phyloP scores from a whole-genome alignment of 1,140 invertebrate genomes.

The Drosophila orena region DNA sequence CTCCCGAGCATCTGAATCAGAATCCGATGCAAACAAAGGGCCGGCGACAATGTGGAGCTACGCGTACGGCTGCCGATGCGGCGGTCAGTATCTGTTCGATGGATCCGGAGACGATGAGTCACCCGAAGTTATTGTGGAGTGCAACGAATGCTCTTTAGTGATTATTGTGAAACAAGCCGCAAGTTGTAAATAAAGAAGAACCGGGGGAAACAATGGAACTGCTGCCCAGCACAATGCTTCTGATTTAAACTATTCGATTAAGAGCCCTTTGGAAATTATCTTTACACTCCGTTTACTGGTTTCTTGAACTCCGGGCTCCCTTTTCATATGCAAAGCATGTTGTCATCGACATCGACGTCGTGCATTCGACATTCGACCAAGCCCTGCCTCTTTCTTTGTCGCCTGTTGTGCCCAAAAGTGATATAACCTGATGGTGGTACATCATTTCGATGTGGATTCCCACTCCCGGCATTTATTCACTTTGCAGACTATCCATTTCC shows the following conservation, averaged over 20 bases:
- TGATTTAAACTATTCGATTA: conserved; percentile 44
- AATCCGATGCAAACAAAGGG: conserved; percentile 55
- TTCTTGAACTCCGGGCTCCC: conserved; percentile 61
- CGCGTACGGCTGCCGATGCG: conserved; percentile 79
- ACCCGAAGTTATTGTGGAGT: conserved; percentile 81
- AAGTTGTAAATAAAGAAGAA: conserved; percentile 32
- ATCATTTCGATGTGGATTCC: conserved; percentile 43
- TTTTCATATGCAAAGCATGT: conserved; percentile 66
- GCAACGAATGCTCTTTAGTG: conserved; percentile 82
- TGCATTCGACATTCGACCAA: conserved; percentile 28
- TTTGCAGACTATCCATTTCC: conserved; percentile 59
- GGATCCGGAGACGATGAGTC: conserved; percentile 54
- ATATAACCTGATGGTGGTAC: conserved; percentile 57
- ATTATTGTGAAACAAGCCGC: conserved; percentile 69
- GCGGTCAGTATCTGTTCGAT: conserved; percentile 80
- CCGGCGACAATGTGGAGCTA: conserved; percentile 51
- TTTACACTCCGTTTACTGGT: conserved; percentile 57
- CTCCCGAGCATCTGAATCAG: conserved; percentile 14
- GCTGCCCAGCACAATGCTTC: conserved; percentile 22
- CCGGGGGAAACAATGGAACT: conserved; percentile 13
- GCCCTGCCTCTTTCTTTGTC: conserved; percentile 52
- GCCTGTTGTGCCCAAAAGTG: conserved; percentile 55
- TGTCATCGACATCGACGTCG: conserved; percentile 41
- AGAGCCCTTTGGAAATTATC: conserved; percentile 17
- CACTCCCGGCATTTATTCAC: conserved; percentile 25